A percentile compares a stretch with the other conserved stretches of the same genome.
Conservation (phyloP, 2,113 vertebrate species). For the Otocyon megalotis region DNA sequence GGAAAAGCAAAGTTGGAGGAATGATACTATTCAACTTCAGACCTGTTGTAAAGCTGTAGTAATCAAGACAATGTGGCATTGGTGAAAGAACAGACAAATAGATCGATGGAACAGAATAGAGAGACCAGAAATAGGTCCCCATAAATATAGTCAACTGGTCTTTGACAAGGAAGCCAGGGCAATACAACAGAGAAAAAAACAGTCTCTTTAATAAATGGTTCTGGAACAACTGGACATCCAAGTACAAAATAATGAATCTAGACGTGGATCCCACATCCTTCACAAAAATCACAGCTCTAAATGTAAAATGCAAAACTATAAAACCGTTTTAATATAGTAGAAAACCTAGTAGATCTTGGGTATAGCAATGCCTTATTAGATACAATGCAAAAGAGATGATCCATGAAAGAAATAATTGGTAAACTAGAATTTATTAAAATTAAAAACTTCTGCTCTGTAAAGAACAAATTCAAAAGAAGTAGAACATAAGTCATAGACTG, state of each 20-base stretch:
- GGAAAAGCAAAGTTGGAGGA: background rate
- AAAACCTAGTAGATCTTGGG: background rate
- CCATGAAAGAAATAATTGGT: background rate
- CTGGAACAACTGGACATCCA: background rate
- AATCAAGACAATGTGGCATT: background rate
- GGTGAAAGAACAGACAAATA: background rate
- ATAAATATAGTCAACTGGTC: background rate
- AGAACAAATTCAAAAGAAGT: background rate
- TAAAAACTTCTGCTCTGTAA: background rate
- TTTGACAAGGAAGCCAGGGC: background rate
- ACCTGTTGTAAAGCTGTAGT: background rate
- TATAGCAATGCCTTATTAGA: background rate
- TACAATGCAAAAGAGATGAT: background rate
- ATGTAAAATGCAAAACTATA: background rate
- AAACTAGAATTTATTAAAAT: background rate
- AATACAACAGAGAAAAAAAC: background rate
- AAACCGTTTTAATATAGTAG: too few relatives aligned
- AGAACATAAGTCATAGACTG: background rate
- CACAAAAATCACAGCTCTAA: background rate
- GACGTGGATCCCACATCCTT: background rate
- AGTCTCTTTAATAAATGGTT: background rate
- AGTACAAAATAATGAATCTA: background rate
- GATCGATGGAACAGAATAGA: background rate
- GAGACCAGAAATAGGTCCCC: background rate
- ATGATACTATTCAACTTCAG: background rate